A percentile compares a stretch with the other conserved stretches of the same genome.
These are phyloP conservation scores for Globodera ellingtonae DNA, from an alignment of 1,140 invertebrate genomes.

Conservation along the genomic window DNA sequence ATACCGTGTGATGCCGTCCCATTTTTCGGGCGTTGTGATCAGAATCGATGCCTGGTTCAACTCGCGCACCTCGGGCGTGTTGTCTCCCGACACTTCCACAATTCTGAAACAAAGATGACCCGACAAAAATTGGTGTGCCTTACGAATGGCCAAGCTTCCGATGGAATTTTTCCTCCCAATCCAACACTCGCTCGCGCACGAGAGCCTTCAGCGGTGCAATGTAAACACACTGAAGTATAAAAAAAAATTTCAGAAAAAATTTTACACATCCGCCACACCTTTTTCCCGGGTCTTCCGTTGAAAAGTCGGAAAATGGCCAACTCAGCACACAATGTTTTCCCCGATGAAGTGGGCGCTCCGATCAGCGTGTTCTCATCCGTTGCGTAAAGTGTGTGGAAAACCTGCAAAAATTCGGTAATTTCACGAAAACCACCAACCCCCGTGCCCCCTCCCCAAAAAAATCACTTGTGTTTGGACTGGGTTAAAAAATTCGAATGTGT, in stretches of 20 bases:
- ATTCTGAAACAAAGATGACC: conserved; percentile 71
- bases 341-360: conserved; percentile 96
- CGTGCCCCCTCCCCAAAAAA: neutral
- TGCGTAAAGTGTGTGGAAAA: conserved; percentile 93
- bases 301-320: conserved; percentile 94
- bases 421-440: neutral
- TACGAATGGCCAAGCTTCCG: conserved; percentile 74
- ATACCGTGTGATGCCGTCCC: conserved; percentile 95
- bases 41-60: conserved; percentile 85
- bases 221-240: conserved; percentile 78
- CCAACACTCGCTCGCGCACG: conserved; percentile 90
- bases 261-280: conserved; percentile 70
- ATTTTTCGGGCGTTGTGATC: conserved; percentile 98
- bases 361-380: conserved; percentile 90
- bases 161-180: conserved; percentile 90
- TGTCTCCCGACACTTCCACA: conserved; percentile 93
- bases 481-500: conserved; percentile 93
- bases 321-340: conserved; percentile 97
- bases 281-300: conserved; percentile 78
- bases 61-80: conserved; percentile 85
- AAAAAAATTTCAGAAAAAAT: conserved; percentile 39
- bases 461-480: conserved; percentile 97
- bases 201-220: conserved; percentile 97
- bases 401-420: conserved; percentile 63
- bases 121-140: conserved; percentile 30